Evolutionary conservation across 2,113 vertebrate species (phyloP), one percentile per base, ranked within the genome.

Genomic region (Cephalopterus ornatus): DNA sequence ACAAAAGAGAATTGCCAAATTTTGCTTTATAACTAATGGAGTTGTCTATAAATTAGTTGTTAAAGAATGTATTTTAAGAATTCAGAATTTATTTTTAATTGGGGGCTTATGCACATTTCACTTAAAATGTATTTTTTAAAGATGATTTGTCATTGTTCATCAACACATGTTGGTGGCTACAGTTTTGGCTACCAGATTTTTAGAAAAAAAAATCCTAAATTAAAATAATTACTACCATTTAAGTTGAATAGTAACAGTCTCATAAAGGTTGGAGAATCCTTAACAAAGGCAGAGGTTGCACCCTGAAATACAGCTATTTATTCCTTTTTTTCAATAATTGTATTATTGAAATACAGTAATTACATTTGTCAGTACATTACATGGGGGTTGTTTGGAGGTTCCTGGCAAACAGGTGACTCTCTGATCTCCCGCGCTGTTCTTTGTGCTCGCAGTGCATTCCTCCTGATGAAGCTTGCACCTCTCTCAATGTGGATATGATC

Each of bases 401-500:
- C 59, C 88, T 80, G 85, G 53, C 50, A 35, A 52, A 12, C 1
- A 0, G 12, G 30, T 46, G 42, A 26, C 79, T 63, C 46, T 90
- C 42, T 92, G 53, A 92, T 55, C 58, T 92, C 58, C n/a, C 78
- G 30, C 41, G 22, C 23, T 53, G 17, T 44, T 90, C 41, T 86
- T 91, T 84, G 66, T 41, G 13, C 70, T 81, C 24, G 3, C 97
- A 99, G 99, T 99, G 99, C 30, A 93, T 99, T 94, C 96, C 96
- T 71, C 98, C 98, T 4, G 96, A 98, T 11, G 98, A 99, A 96
- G 97, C 98, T 75, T 99, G 99, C 67, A 97, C 97, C 16, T 98
- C 98, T 3, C 93, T 99, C 37, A 96, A 96, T 8, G 35, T 96
- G 50, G 95, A 98, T 27, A 98, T 97, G 87, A 99, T 99, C 89